A percentile compares a stretch with the other conserved stretches of the same genome.
These are phyloP conservation scores for Mesocricetus auratus DNA, from an alignment of 2,113 vertebrate species.

Conservation along the genomic window DNA sequence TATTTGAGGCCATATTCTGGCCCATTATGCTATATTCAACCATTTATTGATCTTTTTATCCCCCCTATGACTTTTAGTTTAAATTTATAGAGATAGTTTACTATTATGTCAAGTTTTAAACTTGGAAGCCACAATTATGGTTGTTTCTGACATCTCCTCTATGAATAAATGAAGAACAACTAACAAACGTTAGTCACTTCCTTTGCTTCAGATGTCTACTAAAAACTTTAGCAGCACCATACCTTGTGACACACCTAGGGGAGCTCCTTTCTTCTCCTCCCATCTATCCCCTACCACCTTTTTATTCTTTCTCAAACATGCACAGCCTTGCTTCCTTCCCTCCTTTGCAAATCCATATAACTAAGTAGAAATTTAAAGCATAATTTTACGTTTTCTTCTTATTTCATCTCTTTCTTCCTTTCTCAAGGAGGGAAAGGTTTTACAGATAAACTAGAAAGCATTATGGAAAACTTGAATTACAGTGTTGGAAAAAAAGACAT, in stretches of 20 bases:
- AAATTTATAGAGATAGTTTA: slow-evolving; percentile 7
- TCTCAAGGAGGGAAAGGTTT: slow-evolving; percentile 57
- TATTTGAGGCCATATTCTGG: background rate
- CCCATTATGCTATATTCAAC: background rate
- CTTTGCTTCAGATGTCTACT: background rate
- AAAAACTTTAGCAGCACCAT: background rate
- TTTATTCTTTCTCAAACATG: slow-evolving; percentile 12
- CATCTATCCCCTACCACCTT: background rate
- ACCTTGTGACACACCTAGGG: background rate
- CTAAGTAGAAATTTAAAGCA: slow-evolving; percentile 1
- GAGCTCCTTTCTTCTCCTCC: background rate
- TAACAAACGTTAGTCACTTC: background rate
- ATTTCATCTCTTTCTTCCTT: slow-evolving; percentile 49
- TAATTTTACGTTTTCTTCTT: slow-evolving; percentile 16
- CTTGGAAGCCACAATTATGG: background rate
- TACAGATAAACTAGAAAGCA: slow-evolving; percentile 53
- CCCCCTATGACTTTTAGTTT: background rate
- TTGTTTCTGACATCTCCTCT: background rate
- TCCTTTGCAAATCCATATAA: background rate
- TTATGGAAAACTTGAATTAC: slow-evolving; percentile 51
- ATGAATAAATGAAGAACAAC: background rate
- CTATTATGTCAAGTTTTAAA: background rate
- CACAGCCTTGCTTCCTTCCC: background rate
- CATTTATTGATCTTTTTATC: background rate
- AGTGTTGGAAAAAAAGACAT: slow-evolving; percentile 50